Evolutionary conservation across 2,797 vertebrate species (phyloP).

Genomic region (Brachymystax lenok): DNA sequence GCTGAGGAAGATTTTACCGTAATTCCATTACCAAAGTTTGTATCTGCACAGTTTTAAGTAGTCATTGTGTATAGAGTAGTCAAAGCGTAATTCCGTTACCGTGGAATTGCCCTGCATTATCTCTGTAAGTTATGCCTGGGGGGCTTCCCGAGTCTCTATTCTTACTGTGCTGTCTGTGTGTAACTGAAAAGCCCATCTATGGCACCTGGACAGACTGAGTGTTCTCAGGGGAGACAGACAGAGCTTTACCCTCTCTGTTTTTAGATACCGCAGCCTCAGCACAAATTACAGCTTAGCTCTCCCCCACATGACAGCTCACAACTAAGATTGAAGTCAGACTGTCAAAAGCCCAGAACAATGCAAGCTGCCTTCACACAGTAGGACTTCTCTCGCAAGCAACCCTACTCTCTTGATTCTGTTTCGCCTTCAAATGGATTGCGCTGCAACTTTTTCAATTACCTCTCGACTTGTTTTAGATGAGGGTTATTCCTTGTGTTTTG

Average conservation of each 20-base stretch:
- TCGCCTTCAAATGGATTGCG: background rate
- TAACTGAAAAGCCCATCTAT: background rate
- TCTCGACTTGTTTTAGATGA: background rate
- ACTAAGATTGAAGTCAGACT: background rate
- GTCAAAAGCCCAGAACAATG: background rate
- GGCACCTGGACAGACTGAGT: background rate
- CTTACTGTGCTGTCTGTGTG: background rate
- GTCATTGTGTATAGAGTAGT: no score
- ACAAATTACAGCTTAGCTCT: background rate
- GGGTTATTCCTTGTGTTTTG: background rate
- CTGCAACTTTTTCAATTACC: constrained; percentile 1
- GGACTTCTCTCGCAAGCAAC: background rate
- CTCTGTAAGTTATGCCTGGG: background rate
- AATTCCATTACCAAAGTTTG: no score
- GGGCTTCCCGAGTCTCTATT: background rate
- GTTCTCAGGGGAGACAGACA: background rate
- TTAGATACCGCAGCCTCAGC: background rate
- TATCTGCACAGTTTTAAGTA: no score
- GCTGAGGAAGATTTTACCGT: no score
- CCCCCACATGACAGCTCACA: background rate
- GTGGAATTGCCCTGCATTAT: background rate
- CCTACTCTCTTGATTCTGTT: background rate
- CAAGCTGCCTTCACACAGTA: background rate
- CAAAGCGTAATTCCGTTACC: no score
- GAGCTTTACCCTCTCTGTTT: background rate